Evolutionary conservation across 2,888 invertebrate genomes (phyloP).

Genomic region (Callinectes sapidus): DNA sequence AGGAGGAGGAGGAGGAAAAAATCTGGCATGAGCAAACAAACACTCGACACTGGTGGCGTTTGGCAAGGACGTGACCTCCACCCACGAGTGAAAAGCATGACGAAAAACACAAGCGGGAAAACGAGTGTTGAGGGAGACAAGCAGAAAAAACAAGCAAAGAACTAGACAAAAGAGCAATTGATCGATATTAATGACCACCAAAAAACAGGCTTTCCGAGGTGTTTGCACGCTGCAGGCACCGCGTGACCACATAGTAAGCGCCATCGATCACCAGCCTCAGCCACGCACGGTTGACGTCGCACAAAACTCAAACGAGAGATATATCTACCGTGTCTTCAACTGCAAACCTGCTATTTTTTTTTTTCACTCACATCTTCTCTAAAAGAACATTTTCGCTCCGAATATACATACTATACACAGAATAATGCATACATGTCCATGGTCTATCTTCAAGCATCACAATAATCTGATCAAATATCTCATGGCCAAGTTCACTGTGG

Average conservation of each 20-base stretch:
- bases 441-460: too few relatives aligned
- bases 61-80: neutral
- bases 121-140: neutral
- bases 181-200: neutral
- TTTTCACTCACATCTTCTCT: neutral
- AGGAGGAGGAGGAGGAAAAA: neutral
- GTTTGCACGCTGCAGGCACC: neutral
- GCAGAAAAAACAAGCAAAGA: neutral
- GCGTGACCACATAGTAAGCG: neutral
- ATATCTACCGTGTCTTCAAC: neutral
- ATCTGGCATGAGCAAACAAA: neutral
- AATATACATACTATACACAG: neutral
- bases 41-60: neutral
- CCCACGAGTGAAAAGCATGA: neutral
- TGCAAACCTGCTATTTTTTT: neutral
- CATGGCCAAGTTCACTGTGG: neutral
- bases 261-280: slow-evolving; percentile 8
- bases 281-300: neutral
- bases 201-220: neutral
- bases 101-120: neutral
- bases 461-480: neutral
- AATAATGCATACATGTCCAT: neutral
- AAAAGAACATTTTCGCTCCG: neutral
- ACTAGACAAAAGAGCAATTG: neutral
- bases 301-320: neutral